Percentiles rank a stretch among this genome's conserved stretches.
These are phyloP conservation scores for Felis catus DNA, from an alignment of 2,113 vertebrate genomes.

Conservation along the genomic window F.catus_Fca126_mat1.0 CM031429.1:81468001-81468500, in stretches of 20 bases:
- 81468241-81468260: not conserved
- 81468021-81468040: not conserved
- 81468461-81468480: not conserved
- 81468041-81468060: not conserved
- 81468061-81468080: too few relatives aligned
- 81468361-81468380: not conserved
- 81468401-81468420: not conserved
- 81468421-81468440: not conserved
- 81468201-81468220: not conserved
- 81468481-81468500: not conserved
- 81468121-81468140: not conserved
- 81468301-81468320: too few relatives aligned
- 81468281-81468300: not conserved
- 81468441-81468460: not conserved
- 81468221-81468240: not conserved
- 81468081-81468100: not conserved
- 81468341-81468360: not conserved
- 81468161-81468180: not conserved
- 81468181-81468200: not conserved
- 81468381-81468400: not conserved
- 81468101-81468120: too few relatives aligned
- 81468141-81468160: not conserved
- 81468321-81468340: not conserved
- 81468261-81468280: not conserved
- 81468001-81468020: constrained; percentile 30